phyloP scores from a whole-genome alignment of 2,888 invertebrate species.

The Scaptomyza reducta region DNA sequence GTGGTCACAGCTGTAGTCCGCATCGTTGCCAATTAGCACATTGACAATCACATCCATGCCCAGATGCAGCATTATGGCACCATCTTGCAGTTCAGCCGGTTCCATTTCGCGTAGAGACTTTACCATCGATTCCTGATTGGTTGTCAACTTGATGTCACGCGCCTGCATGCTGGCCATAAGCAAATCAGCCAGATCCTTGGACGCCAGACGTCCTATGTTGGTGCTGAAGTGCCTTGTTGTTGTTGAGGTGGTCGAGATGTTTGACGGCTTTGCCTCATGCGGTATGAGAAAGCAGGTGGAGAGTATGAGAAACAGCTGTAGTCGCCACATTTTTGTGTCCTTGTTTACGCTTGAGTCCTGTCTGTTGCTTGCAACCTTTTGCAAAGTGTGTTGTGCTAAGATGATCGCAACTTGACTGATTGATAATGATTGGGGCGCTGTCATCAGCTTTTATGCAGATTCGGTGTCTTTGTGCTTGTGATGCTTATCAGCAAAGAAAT shows the following conservation, averaged over 20 bases:
- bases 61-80: constrained; percentile 44
- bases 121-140: constrained; percentile 45
- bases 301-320: constrained; percentile 65
- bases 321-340: constrained; percentile 60
- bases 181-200: constrained; percentile 68
- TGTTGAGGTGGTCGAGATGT: neutral
- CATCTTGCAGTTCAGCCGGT: constrained; percentile 28
- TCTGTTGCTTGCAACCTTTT: neutral
- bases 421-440: constrained; percentile 24
- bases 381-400: neutral
- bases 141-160: constrained; percentile 37
- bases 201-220: constrained; percentile 54
- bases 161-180: constrained; percentile 70
- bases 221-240: constrained; percentile 4
- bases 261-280: constrained; percentile 60
- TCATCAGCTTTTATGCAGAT: constrained; percentile 44
- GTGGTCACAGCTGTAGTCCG: constrained; percentile 45
- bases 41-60: constrained; percentile 71
- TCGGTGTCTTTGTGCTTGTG: constrained; percentile 16
- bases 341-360: neutral
- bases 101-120: constrained; percentile 43
- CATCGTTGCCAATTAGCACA: constrained; percentile 53
- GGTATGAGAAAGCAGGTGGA: constrained; percentile 69
- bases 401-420: constrained; percentile 37
- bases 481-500: constrained; percentile 32